Base-by-base conservation (phyloP, 2,113 vertebrate species). In the Xiphophorus maculatus region DNA sequence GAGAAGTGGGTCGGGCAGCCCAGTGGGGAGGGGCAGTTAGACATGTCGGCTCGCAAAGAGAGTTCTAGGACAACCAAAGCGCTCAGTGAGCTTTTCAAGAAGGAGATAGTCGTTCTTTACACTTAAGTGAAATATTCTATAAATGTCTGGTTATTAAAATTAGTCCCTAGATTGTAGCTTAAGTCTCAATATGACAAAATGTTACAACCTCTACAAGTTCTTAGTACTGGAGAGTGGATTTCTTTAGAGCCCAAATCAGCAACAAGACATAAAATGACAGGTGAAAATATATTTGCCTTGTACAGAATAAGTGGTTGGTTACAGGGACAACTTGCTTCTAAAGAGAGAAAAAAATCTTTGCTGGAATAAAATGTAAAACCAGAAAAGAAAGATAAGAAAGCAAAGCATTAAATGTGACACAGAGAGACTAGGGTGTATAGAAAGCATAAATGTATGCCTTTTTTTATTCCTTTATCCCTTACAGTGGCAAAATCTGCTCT, bases 1-100 rank as follows among this genome's bases (percentile, higher is more conserved):
- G 92, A 94, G 91, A 94, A 91, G 90, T 92, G 91, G 91, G 94
- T 93, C 89, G 94, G 93, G 93, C 93, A 95, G 91, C 93, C 93
- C 84, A 94, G 92, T 83, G 91, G 93, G 81, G 93, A 93, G 90
- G 94, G 92, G 92, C 94, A 94, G 89, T 95, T 95, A 86, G 94
- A 94, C 90, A 94, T 91, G 92, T 95, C 92, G 82, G 92, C 93
- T 90, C 93, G 91, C 89, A 95, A 91, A 90, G 92, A 93, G 87
- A 94, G 92, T 87, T 94, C 94, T 95, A 93, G 86, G 93, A 94
- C 84, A 94, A 93, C 81, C 90, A 93, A 86, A 92, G 88, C 76
- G 80, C 76, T 81, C 67, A 80, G 69, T 93, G 72, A 91, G 84
- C 82, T 83, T 87, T 37, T 81, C 22, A 58, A 81, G 61, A 75